Conservation (phyloP, 2,797 vertebrate species). For the Ctenochaetus hawaiiensis region DNA sequence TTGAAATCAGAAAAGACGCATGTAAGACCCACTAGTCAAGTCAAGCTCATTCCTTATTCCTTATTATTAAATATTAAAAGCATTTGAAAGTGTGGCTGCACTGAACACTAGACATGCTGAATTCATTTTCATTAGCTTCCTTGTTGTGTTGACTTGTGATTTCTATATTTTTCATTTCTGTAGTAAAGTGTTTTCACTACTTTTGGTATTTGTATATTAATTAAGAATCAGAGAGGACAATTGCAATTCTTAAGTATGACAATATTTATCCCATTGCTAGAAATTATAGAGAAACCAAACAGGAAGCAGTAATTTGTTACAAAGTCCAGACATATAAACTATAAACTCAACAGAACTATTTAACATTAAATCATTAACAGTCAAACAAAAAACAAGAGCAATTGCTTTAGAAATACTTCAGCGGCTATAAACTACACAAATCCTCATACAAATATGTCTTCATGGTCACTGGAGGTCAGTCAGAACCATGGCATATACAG, state of each 20-base stretch:
- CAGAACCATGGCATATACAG: conserved; percentile 54
- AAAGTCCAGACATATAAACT: conserved; percentile 3
- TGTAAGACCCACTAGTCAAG: too few relatives aligned
- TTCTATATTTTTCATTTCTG: not conserved
- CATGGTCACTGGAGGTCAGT: conserved; percentile 47
- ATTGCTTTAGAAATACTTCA: conserved; percentile 39
- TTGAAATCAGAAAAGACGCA: too few relatives aligned
- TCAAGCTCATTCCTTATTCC: conserved; percentile 3
- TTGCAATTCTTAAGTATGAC: not conserved
- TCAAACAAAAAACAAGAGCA: conserved; percentile 37
- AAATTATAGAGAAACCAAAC: conserved; percentile 6
- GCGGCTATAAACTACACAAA: conserved; percentile 23
- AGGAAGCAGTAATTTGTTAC: conserved; percentile 5
- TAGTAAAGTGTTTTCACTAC: not conserved
- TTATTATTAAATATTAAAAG: conserved; percentile 20
- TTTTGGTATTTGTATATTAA: not conserved
- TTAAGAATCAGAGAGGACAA: not conserved
- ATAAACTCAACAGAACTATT: not conserved
- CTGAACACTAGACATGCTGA: conserved; percentile 5
- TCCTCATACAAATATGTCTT: conserved; percentile 42
- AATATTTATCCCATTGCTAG: not conserved
- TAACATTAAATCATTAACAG: conserved; percentile 22
- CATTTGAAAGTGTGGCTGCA: conserved; percentile 3
- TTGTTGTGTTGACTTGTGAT: not conserved
- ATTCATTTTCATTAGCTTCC: not conserved